Base-by-base conservation (phyloP, 2,113 vertebrate species). In the Lagopus muta region DNA sequence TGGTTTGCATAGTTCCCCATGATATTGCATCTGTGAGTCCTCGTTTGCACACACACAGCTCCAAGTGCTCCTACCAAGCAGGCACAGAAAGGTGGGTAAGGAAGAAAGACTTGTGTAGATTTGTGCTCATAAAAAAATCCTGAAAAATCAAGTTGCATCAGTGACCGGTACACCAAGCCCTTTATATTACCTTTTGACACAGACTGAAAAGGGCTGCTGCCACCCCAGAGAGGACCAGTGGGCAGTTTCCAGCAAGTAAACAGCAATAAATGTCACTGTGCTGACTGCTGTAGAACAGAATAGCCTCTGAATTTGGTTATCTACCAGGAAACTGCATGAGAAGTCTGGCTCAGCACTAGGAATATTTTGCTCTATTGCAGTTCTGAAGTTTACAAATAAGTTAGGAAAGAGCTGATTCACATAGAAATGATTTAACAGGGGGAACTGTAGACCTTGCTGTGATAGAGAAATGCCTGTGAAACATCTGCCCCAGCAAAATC, bases 341-440 rank as follows among this genome's bases (percentile, higher is more conserved):
- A 27, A 83, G 38, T 25, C 82, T 88, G 72, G 64, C 69, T 89
- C 52, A 65, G 38, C 9, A 2, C 61, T 89, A 71, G 61, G 72
- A 90, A 86, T 88, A 92, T 64, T 83, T 85, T 89, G 60, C 52
- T 73, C 87, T 55, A 32, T 21, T 82, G 52, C 38, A 82, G 69
- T 32, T 18, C 32, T 30, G 27, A 27, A 54, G 27, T 75, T 88
- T 50, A 71, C 4, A 24, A 47, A 92, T 62, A 69, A 86, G 62
- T 48, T 42, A 85, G 67, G 47, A 71, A 92, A 91, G 69, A 96
- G 82, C 85, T 93, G 87, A 93, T 94, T 88, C 67, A 80, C 60
- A 42, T 34, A 92, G 71, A 83, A 92, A 89, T 2, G 61, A 74
- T 83, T 61, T 60, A 82, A 77, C 2, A 91, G 28, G 43, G 30